A percentile compares a stretch with the other conserved stretches of the same genome.
Evolutionary conservation across 1,140 invertebrate species (phyloP).

Genomic region (Ridgeia piscesae): DNA sequence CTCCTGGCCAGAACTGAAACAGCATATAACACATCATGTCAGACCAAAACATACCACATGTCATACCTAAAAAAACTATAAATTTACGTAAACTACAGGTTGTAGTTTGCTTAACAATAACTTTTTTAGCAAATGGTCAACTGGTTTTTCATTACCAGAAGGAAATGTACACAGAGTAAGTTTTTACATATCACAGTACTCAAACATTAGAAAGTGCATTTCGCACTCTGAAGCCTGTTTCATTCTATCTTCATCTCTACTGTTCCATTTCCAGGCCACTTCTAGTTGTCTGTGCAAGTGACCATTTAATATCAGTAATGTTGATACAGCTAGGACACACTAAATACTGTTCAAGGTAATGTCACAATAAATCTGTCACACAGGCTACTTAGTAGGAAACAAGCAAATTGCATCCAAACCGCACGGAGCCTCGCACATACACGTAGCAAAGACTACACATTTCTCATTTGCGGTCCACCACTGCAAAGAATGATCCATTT

Average conservation of each 20-base stretch:
- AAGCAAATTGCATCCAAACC: neutral
- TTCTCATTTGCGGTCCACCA: neutral
- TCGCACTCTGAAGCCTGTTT: no score
- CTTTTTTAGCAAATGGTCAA: neutral
- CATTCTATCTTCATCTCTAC: neutral
- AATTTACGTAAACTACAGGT: neutral
- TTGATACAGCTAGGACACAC: neutral
- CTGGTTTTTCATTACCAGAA: no score
- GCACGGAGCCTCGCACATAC: neutral
- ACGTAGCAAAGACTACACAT: neutral
- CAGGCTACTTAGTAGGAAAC: neutral
- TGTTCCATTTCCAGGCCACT: neutral
- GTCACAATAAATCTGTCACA: neutral
- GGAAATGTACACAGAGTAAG: no score
- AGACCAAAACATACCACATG: neutral
- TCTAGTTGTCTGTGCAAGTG: neutral
- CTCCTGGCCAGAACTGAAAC: conserved; percentile 54
- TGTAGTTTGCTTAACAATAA: neutral
- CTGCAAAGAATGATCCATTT: neutral
- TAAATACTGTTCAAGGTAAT: neutral
- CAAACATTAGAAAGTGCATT: no score
- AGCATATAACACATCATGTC: neutral
- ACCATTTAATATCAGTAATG: neutral
- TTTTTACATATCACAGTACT: no score
- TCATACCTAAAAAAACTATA: neutral